These are phyloP conservation scores for Calliphora vicina DNA, from an alignment of 1,140 invertebrate genomes.

Conservation along the genomic window DNA sequence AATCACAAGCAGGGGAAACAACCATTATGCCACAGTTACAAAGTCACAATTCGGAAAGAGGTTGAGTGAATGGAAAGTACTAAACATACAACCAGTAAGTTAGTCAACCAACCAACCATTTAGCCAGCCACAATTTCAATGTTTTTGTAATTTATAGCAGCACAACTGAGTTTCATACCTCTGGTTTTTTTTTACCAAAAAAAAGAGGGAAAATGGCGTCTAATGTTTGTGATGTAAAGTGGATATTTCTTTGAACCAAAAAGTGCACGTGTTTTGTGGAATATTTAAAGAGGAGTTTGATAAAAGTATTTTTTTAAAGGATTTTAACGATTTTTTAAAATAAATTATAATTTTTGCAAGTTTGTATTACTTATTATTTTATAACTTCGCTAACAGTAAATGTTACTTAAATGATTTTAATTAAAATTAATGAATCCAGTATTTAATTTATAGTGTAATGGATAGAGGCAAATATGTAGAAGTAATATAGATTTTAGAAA, in stretches of 20 bases:
- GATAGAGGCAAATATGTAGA: too few species aligned
- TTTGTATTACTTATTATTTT: too few species aligned
- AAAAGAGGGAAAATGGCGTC: neutral
- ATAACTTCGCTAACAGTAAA: too few species aligned
- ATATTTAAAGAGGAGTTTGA: too few species aligned
- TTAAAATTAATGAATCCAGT: too few species aligned
- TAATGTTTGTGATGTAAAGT: neutral
- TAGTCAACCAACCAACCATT: neutral
- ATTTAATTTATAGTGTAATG: too few species aligned
- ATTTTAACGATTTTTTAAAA: neutral
- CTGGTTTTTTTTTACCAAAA: neutral
- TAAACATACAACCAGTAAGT: neutral
- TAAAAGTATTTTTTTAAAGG: too few species aligned
- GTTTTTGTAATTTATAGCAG: constrained; percentile 4
- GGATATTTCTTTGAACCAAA: neutral
- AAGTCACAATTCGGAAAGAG: neutral
- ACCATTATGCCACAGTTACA: neutral
- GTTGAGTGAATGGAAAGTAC: neutral
- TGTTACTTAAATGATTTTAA: too few species aligned
- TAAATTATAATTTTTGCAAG: too few species aligned
- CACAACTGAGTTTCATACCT: neutral
- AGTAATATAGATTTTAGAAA: too few species aligned
- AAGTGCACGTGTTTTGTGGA: neutral
- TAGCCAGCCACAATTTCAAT: neutral
- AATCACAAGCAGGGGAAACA: neutral